Conservation (phyloP, 1,140 invertebrate genomes). For the Ostrea denselamellosa region DNA sequence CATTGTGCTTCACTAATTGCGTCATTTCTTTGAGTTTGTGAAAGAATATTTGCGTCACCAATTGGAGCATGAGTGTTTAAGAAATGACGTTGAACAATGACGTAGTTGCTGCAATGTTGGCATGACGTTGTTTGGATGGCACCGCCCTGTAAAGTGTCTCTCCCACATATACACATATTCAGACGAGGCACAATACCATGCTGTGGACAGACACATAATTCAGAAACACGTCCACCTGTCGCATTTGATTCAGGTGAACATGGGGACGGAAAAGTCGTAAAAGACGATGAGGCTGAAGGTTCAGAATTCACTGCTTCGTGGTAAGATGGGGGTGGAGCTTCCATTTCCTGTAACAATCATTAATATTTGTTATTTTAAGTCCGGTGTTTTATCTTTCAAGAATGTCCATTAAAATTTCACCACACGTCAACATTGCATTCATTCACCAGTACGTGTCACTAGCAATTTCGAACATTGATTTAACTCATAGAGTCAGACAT, state of each 20-base stretch:
- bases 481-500: background rate
- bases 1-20: background rate
- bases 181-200: constrained; percentile 26
- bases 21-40: background rate
- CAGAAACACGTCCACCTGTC: background rate
- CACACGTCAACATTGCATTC: background rate
- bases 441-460: background rate
- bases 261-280: background rate
- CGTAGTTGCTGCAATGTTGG: constrained; percentile 30
- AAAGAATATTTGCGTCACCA: background rate
- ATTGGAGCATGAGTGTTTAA: background rate
- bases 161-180: constrained; percentile 31
- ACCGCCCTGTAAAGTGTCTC: background rate
- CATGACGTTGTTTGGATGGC: constrained; percentile 1
- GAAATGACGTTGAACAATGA: constrained; percentile 24
- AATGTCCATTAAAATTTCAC: background rate
- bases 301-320: constrained; percentile 18
- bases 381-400: background rate
- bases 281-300: background rate
- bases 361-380: background rate
- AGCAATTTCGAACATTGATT: constrained; percentile 15
- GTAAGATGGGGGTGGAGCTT: constrained; percentile 17
- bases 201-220: constrained; percentile 19
- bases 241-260: background rate
- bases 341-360: background rate